These are phyloP conservation scores for Chrysocyon brachyurus DNA, from an alignment of 2,797 vertebrate species.

Conservation along the genomic window DNA sequence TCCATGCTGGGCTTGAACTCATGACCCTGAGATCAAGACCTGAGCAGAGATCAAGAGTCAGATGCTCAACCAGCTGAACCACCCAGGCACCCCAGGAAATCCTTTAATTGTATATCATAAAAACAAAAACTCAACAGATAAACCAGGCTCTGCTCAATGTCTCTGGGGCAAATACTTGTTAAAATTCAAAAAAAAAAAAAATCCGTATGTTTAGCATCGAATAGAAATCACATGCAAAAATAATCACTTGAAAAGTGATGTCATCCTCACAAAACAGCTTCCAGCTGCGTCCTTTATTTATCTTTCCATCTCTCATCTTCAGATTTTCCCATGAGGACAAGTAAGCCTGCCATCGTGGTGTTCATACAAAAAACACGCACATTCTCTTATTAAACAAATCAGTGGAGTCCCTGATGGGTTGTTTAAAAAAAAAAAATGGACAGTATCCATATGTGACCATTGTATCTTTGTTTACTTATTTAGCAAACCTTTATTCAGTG, in stretches of 20 bases:
- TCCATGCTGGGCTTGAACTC: background rate
- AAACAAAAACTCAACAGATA: constrained; percentile 61
- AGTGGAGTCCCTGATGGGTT: background rate
- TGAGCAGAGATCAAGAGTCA: background rate
- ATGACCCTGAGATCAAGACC: background rate
- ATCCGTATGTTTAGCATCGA: constrained; percentile 46
- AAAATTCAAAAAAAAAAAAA: constrained; percentile 29
- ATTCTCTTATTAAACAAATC: constrained; percentile 33
- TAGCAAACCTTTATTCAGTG: constrained; percentile 17
- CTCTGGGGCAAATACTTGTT: constrained; percentile 51
- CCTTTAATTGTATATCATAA: constrained; percentile 10
- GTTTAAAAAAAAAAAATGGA: background rate
- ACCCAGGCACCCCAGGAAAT: background rate
- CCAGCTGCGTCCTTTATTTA: constrained; percentile 44
- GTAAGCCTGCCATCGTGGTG: background rate
- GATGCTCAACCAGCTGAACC: background rate
- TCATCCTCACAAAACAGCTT: constrained; percentile 57
- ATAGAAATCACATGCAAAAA: constrained; percentile 67
- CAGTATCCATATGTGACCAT: background rate
- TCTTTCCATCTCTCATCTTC: constrained; percentile 79
- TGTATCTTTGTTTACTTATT: background rate
- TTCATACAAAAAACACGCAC: background rate
- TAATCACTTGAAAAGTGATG: constrained; percentile 68
- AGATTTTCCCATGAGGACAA: constrained; percentile 49
- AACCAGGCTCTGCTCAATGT: constrained; percentile 45